Percentiles rank a stretch among this genome's conserved stretches.
These are phyloP conservation scores for Lypha dubia DNA, from an alignment of 2,888 invertebrate species.

Conservation along the genomic window DNA sequence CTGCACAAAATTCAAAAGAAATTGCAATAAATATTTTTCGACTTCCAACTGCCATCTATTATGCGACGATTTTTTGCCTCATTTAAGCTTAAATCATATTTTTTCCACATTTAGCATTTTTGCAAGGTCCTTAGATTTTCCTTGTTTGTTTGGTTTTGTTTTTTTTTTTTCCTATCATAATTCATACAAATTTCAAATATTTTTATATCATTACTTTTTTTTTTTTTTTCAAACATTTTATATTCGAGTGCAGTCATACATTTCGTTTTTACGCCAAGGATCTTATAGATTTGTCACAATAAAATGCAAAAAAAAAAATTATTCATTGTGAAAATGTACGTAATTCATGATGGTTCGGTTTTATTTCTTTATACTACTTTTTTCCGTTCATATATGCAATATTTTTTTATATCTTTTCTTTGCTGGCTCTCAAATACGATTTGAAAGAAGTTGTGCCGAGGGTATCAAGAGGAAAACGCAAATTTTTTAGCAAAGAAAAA, in stretches of 20 bases:
- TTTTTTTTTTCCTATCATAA: not conserved
- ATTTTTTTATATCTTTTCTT: not conserved
- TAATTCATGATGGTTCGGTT: slow-evolving; percentile 40
- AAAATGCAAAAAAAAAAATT: slow-evolving; percentile 37
- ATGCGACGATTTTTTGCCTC: slow-evolving; percentile 60
- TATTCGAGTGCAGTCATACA: slow-evolving; percentile 50
- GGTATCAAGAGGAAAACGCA: not conserved
- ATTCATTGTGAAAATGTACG: slow-evolving; percentile 38
- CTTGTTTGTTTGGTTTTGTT: too few relatives aligned
- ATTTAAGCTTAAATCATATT: slow-evolving; percentile 48
- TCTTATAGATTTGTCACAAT: slow-evolving; percentile 66
- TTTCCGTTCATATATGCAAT: slow-evolving; percentile 28
- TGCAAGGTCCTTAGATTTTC: not conserved
- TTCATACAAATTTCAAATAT: slow-evolving; percentile 54
- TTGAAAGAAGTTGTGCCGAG: slow-evolving; percentile 40
- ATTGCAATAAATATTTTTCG: slow-evolving; percentile 1
- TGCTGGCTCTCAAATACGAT: not conserved
- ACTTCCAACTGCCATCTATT: not conserved
- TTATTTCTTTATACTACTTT: not conserved
- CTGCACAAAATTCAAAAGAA: too few relatives aligned
- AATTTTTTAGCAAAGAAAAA: slow-evolving; percentile 18
- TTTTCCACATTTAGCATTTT: slow-evolving; percentile 19
- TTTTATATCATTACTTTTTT: slow-evolving; percentile 20
- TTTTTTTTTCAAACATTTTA: slow-evolving; percentile 24
- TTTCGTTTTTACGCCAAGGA: slow-evolving; percentile 50